These are phyloP conservation scores for Cataglyphis hispanica DNA, from an alignment of 1,140 invertebrate species.

Conservation along the genomic window DNA sequence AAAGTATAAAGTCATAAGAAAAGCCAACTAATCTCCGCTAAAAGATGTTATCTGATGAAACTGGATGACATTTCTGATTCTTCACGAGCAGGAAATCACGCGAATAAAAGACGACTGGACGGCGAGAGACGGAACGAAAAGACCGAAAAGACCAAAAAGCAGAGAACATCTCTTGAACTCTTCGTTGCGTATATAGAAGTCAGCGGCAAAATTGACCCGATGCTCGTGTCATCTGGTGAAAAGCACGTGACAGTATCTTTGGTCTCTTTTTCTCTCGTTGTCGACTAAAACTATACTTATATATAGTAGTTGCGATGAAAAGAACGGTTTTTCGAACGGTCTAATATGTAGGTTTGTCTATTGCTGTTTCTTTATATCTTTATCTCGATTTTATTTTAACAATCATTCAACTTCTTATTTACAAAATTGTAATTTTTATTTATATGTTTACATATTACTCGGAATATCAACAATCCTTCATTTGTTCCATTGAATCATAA, in stretches of 20 bases:
- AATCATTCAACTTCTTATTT: no score
- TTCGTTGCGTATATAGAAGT: constrained; percentile 44
- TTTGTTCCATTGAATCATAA: constrained; percentile 6
- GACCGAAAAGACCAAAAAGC: neutral
- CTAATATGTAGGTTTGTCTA: constrained; percentile 13
- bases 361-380: neutral
- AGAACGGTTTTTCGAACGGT: neutral
- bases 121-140: neutral
- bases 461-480: neutral
- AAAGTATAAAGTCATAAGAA: neutral
- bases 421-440: neutral
- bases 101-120: constrained; percentile 24
- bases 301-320: constrained; percentile 10
- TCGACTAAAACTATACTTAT: neutral
- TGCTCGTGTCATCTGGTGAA: constrained; percentile 17
- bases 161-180: constrained; percentile 25
- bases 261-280: constrained; percentile 16
- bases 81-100: constrained; percentile 4
- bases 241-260: constrained; percentile 26
- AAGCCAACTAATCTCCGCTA: neutral
- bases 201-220: constrained; percentile 39
- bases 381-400: neutral
- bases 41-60: neutral
- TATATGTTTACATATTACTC: constrained; percentile 12
- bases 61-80: neutral